phyloP scores from a whole-genome alignment of 2,113 vertebrate species.

The Bufo gargarizans region DNA sequence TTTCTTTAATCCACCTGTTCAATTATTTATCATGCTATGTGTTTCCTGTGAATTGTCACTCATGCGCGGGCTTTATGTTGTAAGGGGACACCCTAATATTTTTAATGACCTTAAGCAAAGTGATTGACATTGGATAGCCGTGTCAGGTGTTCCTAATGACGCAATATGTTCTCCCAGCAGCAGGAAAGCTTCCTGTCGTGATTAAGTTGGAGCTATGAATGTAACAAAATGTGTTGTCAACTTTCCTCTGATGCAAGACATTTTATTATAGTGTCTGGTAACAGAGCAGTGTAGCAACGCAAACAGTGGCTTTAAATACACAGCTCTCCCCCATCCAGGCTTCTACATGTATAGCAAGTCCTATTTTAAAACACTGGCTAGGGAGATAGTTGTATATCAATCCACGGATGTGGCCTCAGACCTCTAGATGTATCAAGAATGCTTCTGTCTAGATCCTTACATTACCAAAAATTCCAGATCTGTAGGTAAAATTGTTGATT shows the following conservation, averaged over 20 bases:
- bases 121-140: slow-evolving; percentile 81
- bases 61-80: slow-evolving; percentile 72
- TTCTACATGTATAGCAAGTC: slow-evolving; percentile 60
- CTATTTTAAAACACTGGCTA: slow-evolving; percentile 65
- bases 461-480: neutral
- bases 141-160: slow-evolving; percentile 83
- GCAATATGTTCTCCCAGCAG: slow-evolving; percentile 76
- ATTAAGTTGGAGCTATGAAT: slow-evolving; percentile 81
- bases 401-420: slow-evolving; percentile 1
- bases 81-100: slow-evolving; percentile 80
- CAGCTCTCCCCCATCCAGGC: slow-evolving; percentile 32
- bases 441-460: neutral
- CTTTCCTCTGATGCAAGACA: slow-evolving; percentile 91
- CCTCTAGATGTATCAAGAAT: neutral
- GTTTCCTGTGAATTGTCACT: slow-evolving; percentile 74
- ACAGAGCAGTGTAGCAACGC: slow-evolving; percentile 82
- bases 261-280: slow-evolving; percentile 89
- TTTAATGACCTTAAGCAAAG: slow-evolving; percentile 82
- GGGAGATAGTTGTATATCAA: slow-evolving; percentile 8
- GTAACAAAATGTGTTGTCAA: slow-evolving; percentile 86
- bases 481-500: neutral
- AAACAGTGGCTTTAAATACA: slow-evolving; percentile 82
- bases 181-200: slow-evolving; percentile 76
- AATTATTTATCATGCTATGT: slow-evolving; percentile 79
- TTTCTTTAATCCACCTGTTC: slow-evolving; percentile 81